Conservation (phyloP, 2,113 vertebrate species). For the Xyliphius kryptos region DNA sequence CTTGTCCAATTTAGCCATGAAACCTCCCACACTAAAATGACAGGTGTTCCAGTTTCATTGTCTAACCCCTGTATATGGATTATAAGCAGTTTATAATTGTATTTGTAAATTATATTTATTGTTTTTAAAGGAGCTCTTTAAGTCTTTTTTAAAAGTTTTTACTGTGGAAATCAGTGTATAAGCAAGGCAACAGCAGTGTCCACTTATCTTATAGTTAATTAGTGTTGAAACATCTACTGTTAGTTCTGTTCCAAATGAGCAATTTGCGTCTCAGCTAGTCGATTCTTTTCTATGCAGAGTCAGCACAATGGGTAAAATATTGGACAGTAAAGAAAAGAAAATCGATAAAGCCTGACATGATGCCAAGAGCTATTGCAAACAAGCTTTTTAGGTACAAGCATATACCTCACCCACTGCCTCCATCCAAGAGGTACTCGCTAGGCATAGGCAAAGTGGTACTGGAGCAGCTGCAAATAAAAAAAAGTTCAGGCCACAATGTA, state of each 20-base stretch:
- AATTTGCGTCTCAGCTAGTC: neutral
- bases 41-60: too few species aligned
- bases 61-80: too few species aligned
- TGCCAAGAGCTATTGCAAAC: neutral
- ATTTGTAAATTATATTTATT: too few species aligned
- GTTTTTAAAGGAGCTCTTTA: neutral
- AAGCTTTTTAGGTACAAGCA: neutral
- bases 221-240: neutral
- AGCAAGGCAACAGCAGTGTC: neutral
- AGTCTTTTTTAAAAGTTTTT: neutral
- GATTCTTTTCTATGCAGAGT: neutral
- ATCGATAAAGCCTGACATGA: too few species aligned
- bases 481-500: neutral
- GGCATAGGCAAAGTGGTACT: conserved; percentile 7
- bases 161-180: neutral
- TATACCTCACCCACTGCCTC: neutral
- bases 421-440: conserved; percentile 1
- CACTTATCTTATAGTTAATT: neutral
- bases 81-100: too few species aligned
- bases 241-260: neutral
- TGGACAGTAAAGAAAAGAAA: too few species aligned
- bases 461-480: neutral
- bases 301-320: too few species aligned
- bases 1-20: too few species aligned
- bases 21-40: too few species aligned